These are phyloP conservation scores for Thelaira solivaga DNA, from an alignment of 2,888 invertebrate genomes.

Conservation along the genomic window DNA sequence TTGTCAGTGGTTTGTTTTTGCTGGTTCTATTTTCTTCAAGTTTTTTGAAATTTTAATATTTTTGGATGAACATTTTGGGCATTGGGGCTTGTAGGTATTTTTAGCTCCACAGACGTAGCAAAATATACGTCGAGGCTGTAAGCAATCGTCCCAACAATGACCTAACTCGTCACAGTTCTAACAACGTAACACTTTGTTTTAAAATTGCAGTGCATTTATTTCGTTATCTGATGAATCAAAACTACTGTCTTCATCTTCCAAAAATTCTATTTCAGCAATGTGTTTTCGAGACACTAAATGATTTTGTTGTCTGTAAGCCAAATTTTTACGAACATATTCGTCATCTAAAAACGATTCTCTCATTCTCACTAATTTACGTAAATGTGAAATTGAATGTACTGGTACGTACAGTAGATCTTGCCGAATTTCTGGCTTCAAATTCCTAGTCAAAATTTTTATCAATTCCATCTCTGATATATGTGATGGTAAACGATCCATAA, in stretches of 20 bases:
- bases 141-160: conserved; percentile 1
- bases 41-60: neutral
- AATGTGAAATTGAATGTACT: conserved; percentile 29
- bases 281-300: neutral
- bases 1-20: neutral
- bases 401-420: conserved; percentile 35
- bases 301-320: neutral
- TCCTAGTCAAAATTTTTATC: conserved; percentile 5
- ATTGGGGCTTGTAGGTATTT: conserved; percentile 25
- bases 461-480: conserved; percentile 9
- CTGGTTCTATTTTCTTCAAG: neutral
- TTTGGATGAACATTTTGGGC: neutral
- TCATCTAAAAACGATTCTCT: conserved; percentile 30
- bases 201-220: neutral
- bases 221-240: no score
- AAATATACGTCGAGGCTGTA: neutral
- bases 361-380: conserved; percentile 37
- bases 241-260: neutral
- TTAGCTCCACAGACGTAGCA: conserved; percentile 16
- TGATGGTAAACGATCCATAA: neutral
- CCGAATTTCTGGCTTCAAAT: conserved; percentile 17
- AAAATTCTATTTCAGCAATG: neutral
- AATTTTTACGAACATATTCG: conserved; percentile 8
- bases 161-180: conserved; percentile 3
- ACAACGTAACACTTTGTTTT: neutral